These are phyloP conservation scores for Eumaeus atala DNA, from an alignment of 1,140 invertebrate species.

Conservation along the genomic window DNA sequence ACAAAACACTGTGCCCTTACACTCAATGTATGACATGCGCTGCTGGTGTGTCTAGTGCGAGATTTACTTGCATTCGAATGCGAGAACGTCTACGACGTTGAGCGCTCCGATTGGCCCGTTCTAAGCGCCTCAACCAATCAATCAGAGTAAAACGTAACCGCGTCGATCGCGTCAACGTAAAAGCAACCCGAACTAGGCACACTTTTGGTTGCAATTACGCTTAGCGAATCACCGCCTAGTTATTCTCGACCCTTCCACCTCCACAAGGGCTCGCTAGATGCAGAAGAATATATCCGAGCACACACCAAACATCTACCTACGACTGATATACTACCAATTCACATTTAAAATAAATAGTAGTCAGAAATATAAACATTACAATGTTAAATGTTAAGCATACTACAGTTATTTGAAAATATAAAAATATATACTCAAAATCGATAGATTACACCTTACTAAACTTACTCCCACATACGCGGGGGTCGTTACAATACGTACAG, in stretches of 20 bases:
- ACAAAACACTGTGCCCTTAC: conserved; percentile 59
- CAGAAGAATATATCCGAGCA: not conserved
- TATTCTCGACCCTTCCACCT: not conserved
- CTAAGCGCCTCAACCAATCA: no score
- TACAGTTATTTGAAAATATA: no score
- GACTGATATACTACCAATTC: not conserved
- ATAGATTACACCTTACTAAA: no score
- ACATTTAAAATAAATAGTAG: conserved; percentile 1
- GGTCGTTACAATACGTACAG: no score
- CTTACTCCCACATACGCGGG: no score
- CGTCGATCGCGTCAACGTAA: no score
- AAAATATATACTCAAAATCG: no score
- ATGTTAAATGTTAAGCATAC: not conserved
- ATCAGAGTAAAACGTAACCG: no score
- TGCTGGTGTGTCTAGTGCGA: not conserved
- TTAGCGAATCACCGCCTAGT: conserved; percentile 4
- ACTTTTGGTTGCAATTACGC: conserved; percentile 12
- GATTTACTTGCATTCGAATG: no score
- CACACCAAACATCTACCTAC: conserved; percentile 2
- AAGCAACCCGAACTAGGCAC: conserved; percentile 5
- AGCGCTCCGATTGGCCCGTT: no score
- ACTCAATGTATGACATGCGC: conserved; percentile 37
- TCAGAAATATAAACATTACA: conserved; percentile 1
- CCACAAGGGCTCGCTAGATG: not conserved
- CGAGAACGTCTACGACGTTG: not conserved